Base-by-base conservation (phyloP, 2,888 invertebrate species). In the Caenorhabditis sp. region DNA sequence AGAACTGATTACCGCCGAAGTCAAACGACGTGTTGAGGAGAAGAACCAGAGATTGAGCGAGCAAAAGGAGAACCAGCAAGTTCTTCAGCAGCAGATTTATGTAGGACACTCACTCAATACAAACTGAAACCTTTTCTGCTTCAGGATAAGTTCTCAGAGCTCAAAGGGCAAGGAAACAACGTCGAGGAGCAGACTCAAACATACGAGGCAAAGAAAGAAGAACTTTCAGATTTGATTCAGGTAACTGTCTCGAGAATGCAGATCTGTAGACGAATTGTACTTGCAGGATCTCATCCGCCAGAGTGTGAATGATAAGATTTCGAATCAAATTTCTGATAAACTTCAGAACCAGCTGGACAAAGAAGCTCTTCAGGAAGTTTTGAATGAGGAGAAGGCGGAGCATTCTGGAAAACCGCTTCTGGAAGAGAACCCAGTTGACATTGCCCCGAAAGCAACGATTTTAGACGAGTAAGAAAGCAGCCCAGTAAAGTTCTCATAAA, bases 381-480 rank as follows among this genome's bases (percentile, higher is more conserved):
- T 78, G 37, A 63, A 75, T 5, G 74, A 78, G 48, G 56, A 63
- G 13, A 65, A 65, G 30, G 27, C 26, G 1, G 65, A 65, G n/a
- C 11, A 30, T 7, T 20, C 63, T 9, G 65, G 26, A 39, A 22
- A 37, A 3, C 37, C 66, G 24, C 11, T 35, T 2, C 8, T 27
- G 2, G 32, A 52, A 8, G 58, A 68, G 26, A 15, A 9, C 7
- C 52, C 63, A 30, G 76, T 66, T 11, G 50, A 65, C 5, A 72
- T 63, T 22, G 70, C 71, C 2, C 73, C 55, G 20, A 81, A 77
- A 35, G 71, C 81, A 2, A 79, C 81, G 0, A 55, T 81, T n/a
- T 53, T 81, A 15, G 81, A 81, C 32, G 79, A 81, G 81, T 81
- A 11, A 58, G 78, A 50, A 0, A 53, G n/a, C 13, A 20, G 30